phyloP scores from a whole-genome alignment of 1,140 invertebrate species.

The Trichonephila clavata region DNA sequence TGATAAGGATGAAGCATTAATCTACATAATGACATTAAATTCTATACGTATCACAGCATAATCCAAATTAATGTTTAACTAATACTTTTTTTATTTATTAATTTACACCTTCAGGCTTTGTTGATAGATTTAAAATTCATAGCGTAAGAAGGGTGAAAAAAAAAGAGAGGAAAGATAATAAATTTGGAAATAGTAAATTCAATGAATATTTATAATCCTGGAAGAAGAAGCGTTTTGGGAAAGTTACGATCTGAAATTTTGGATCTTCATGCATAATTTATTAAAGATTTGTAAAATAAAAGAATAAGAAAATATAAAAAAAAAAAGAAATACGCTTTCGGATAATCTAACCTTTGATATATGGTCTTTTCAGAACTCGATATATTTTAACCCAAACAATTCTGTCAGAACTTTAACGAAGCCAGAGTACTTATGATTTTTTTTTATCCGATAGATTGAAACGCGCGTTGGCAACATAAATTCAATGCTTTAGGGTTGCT shows the following conservation, averaged over 20 bases:
- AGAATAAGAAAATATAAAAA: background rate
- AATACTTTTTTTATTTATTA: background rate
- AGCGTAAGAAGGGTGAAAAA: background rate
- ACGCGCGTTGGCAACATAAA: background rate
- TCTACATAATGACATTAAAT: conserved; percentile 26
- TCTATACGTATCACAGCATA: conserved; percentile 3
- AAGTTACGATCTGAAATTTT: conserved; percentile 38
- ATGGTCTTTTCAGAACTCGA: conserved; percentile 25
- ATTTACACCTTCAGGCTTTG: background rate
- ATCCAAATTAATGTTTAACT: conserved; percentile 45
- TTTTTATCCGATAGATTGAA: background rate
- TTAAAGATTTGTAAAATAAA: conserved; percentile 48
- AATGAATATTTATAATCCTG: conserved; percentile 44
- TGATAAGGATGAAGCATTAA: background rate
- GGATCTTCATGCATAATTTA: conserved; percentile 51
- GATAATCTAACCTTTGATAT: conserved; percentile 53
- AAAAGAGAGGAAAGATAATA: background rate
- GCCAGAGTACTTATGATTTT: conserved; percentile 18
- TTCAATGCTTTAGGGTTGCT: background rate
- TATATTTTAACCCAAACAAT: conserved; percentile 19
- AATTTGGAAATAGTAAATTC: conserved; percentile 23
- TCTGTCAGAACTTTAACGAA: conserved; percentile 34
- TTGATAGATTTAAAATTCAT: conserved; percentile 49
- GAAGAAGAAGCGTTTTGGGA: conserved; percentile 1
- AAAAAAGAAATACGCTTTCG: background rate